Conservation (phyloP, 2,113 vertebrate species). For the Tyto alba region DNA sequence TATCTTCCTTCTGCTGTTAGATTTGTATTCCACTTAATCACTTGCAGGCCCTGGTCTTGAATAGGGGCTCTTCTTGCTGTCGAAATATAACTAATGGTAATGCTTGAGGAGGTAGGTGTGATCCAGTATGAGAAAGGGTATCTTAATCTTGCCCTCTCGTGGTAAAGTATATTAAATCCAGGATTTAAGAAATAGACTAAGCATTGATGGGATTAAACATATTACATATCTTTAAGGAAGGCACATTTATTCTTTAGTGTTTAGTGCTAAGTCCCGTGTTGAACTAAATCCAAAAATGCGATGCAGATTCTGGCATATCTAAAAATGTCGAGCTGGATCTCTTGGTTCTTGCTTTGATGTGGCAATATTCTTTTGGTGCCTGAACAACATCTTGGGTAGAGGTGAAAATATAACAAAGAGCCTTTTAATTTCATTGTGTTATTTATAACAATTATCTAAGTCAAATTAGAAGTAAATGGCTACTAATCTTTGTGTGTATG, state of each 20-base stretch:
- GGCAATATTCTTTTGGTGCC: neutral
- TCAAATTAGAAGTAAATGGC: conserved; percentile 41
- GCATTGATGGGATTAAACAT: conserved; percentile 58
- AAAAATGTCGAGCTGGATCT: conserved; percentile 14
- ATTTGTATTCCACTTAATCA: neutral
- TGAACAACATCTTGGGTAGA: neutral
- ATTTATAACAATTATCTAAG: conserved; percentile 60
- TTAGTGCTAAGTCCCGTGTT: conserved; percentile 30
- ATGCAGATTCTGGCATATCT: conserved; percentile 45
- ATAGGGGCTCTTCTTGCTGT: neutral
- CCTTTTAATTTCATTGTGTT: conserved; percentile 55
- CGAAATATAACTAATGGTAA: neutral
- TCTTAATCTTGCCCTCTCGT: conserved; percentile 36
- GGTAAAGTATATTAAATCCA: conserved; percentile 37
- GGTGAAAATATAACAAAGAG: neutral
- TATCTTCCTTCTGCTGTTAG: neutral
- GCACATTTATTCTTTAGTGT: conserved; percentile 31
- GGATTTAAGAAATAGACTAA: conserved; percentile 51
- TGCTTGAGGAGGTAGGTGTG: neutral
- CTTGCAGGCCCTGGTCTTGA: neutral
- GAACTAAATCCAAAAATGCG: conserved; percentile 53
- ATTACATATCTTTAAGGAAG: conserved; percentile 53
- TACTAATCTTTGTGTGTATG: conserved; percentile 8
- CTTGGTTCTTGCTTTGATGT: conserved; percentile 16
- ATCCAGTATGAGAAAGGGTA: conserved; percentile 29